Conservation (phyloP, 2,797 vertebrate genomes). For the Phalanger gymnotis region DNA sequence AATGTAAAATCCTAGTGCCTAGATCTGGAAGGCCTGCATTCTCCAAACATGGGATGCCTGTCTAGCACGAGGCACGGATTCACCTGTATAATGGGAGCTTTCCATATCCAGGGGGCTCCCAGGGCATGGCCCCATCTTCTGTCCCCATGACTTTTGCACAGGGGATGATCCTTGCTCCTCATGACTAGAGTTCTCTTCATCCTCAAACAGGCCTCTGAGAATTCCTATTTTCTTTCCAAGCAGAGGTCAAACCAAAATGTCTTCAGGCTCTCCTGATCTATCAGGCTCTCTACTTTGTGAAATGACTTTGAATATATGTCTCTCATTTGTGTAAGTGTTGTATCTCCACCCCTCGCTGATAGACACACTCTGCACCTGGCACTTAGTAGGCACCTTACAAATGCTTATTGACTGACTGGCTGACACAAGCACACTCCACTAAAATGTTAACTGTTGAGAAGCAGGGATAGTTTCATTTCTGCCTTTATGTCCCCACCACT, state of each 20-base stretch:
- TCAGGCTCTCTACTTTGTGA: neutral
- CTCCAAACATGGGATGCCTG: neutral
- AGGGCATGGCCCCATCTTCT: neutral
- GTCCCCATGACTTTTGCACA: neutral
- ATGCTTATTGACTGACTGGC: neutral
- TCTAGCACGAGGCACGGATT: neutral
- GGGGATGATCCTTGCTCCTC: neutral
- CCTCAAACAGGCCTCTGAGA: neutral
- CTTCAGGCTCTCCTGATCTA: neutral
- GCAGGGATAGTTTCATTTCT: neutral
- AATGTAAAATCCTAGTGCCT: neutral
- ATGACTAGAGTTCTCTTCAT: neutral
- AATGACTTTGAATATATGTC: neutral
- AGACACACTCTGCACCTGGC: neutral
- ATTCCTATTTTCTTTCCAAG: neutral
- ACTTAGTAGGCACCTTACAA: neutral
- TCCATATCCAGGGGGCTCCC: neutral
- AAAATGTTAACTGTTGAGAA: neutral
- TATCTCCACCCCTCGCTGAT: neutral
- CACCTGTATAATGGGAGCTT: neutral
- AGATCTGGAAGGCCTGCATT: neutral
- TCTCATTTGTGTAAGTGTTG: too few species aligned
- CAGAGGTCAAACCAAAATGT: neutral
- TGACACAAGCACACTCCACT: neutral
- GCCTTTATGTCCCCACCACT: too few species aligned